Base-by-base conservation (phyloP, 2,888 invertebrate genomes). In the Baccha elongata region DNA sequence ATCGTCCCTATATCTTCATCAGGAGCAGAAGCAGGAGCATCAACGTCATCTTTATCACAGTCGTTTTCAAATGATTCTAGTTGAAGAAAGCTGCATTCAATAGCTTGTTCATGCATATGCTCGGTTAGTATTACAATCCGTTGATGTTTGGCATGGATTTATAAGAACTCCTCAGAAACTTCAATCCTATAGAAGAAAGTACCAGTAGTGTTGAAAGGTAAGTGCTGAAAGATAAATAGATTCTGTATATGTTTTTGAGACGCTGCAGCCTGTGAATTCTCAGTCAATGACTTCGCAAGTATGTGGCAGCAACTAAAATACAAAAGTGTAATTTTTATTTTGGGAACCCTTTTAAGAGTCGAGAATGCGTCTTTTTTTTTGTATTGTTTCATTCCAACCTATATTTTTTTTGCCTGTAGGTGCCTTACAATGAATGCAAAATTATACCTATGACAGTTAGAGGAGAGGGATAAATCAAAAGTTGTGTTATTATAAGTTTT, bases 81-180 rank as follows among this genome's bases (percentile, higher is more conserved):
- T 75, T 58, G 71, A 71, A 81, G 71, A 75, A 69, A 50, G 46
- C 40, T 32, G 35, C 67, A 71, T 71, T 76, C 67, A 83, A 72
- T 72, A 68, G 76, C 67, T 68, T 68, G 72, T 62, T 42, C 76
- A 78, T 78, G 72, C 53, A 32, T 32, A 32, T 8, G 68, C 48
- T 58, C 29, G 44, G 19, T 6, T 58, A 46, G 21, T 32, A 53
- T n/a, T 23, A 50, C 26, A 32, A 50, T 75, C 65, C 65, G 58
- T 44, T 67, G 53, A 76, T 46, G 76, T 26, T 83, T 46, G 55
- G n/a, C 71, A 76, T 76, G 50, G n/a, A 40, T 42, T 53, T 44
- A 68, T 10, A 55, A 50, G 72, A 19, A 62, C 53, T 23, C 58
- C 26, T 15, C 8, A 35, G 13, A 10, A 17, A 2, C 10, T 5